phyloP scores from a whole-genome alignment of 2,888 invertebrate species.

The Leptinotarsa haldemani region DNA sequence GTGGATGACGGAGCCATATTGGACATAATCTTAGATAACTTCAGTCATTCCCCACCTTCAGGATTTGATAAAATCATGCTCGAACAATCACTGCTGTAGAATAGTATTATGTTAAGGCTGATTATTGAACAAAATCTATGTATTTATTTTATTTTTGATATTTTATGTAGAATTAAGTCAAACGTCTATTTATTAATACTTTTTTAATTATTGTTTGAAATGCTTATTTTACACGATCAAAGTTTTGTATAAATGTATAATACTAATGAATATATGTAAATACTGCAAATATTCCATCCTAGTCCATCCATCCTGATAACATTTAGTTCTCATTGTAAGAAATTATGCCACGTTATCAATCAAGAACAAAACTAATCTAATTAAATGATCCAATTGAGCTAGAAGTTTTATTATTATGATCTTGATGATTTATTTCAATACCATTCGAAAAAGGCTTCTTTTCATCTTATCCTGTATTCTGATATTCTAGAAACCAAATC shows the following conservation, averaged over 20 bases:
- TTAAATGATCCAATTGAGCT: background rate
- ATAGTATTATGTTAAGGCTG: conserved; percentile 39
- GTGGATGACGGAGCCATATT: conserved; percentile 98
- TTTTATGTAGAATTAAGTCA: conserved; percentile 29
- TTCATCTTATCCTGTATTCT: too few species aligned
- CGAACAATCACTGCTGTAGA: conserved; percentile 94
- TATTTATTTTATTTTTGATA: conserved; percentile 41
- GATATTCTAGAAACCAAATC: too few species aligned
- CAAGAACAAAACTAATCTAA: background rate
- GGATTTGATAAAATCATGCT: conserved; percentile 97
- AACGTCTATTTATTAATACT: conserved; percentile 36
- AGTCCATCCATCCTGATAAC: conserved; percentile 4
- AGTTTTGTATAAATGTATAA: conserved; percentile 34
- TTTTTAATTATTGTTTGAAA: background rate
- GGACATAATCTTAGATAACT: conserved; percentile 93
- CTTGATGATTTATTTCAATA: too few species aligned
- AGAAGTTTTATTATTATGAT: background rate
- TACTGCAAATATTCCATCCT: conserved; percentile 20
- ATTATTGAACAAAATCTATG: conserved; percentile 42
- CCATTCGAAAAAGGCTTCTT: too few species aligned
- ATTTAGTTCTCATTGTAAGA: conserved; percentile 12
- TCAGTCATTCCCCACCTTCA: conserved; percentile 82
- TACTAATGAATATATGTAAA: conserved; percentile 26
- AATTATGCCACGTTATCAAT: conserved; percentile 1
- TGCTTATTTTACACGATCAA: background rate